phyloP scores from a whole-genome alignment of 2,113 vertebrate genomes.

The Micromys minutus region DNA sequence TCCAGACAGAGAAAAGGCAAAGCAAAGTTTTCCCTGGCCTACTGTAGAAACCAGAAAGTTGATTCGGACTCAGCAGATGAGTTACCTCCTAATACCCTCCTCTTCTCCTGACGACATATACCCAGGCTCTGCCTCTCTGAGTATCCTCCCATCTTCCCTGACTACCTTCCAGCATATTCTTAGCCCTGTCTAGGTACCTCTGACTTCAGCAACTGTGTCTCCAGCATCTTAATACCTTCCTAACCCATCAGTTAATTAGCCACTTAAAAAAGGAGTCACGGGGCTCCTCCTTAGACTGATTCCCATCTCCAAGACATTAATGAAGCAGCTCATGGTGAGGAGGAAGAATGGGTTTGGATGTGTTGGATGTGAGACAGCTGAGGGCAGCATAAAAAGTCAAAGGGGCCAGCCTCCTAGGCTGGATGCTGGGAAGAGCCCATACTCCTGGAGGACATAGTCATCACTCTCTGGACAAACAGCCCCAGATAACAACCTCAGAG shows the following conservation, averaged over 20 bases:
- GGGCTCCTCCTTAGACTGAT: slow-evolving; percentile 18
- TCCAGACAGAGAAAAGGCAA: slow-evolving; percentile 7
- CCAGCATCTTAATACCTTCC: slow-evolving; percentile 35
- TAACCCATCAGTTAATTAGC: slow-evolving; percentile 60
- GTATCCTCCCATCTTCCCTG: neutral
- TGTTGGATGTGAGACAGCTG: neutral
- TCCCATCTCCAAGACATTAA: slow-evolving; percentile 57
- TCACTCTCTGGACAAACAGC: neutral
- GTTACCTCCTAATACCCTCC: neutral
- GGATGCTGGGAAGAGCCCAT: neutral
- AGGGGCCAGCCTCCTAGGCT: neutral
- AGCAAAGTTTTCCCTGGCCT: slow-evolving; percentile 1
- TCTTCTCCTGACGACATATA: neutral
- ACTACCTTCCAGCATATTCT: neutral
- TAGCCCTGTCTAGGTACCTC: neutral
- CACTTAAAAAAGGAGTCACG: slow-evolving; percentile 34
- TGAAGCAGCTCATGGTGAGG: slow-evolving; percentile 52
- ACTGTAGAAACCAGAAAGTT: slow-evolving; percentile 17
- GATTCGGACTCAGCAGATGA: neutral
- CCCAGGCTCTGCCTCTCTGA: neutral
- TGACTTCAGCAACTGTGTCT: neutral
- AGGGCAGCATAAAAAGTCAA: neutral
- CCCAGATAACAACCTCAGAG: neutral
- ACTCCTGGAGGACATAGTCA: neutral
- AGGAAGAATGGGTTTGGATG: neutral